These are phyloP conservation scores for Isotomurus palustris DNA, from an alignment of 2,888 invertebrate genomes.

Conservation along the genomic window DNA sequence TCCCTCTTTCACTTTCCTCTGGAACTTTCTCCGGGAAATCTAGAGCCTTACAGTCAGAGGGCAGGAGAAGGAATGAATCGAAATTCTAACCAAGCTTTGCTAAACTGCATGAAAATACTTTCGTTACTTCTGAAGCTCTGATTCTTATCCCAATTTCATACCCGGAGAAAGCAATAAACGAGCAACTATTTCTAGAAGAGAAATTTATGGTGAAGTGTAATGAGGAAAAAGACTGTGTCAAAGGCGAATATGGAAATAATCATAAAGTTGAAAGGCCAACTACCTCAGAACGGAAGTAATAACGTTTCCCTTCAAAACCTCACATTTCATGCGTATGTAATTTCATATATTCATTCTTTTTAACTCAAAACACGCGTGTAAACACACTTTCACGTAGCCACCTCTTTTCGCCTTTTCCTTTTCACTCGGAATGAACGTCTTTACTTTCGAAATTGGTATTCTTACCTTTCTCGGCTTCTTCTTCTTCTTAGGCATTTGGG, in stretches of 20 bases:
- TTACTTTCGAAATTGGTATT: no score
- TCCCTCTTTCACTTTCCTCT: constrained; percentile 9
- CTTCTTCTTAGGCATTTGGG: no score
- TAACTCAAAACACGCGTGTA: no score
- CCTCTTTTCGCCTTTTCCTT: no score
- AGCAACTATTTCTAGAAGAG: neutral
- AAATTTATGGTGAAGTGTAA: constrained; percentile 9
- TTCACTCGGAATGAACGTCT: no score
- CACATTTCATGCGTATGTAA: constrained; percentile 8
- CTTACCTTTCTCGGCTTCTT: no score
- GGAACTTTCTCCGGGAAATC: neutral
- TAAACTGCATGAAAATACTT: neutral
- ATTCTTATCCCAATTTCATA: no score
- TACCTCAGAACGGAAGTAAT: constrained; percentile 13
- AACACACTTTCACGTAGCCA: no score
- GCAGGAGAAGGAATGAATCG: neutral
- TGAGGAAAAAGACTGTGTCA: constrained; percentile 6
- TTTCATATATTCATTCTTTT: no score
- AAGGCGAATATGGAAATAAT: neutral
- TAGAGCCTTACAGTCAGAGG: constrained; percentile 3
- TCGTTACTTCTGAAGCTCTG: neutral
- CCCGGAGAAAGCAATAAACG: no score
- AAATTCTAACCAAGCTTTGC: no score
- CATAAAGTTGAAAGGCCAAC: constrained; percentile 1
- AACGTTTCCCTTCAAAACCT: constrained; percentile 1